Percentiles rank a stretch among this genome's conserved stretches.
Conservation (phyloP, 2,888 invertebrate species). For the Anaspis maculata region DNA sequence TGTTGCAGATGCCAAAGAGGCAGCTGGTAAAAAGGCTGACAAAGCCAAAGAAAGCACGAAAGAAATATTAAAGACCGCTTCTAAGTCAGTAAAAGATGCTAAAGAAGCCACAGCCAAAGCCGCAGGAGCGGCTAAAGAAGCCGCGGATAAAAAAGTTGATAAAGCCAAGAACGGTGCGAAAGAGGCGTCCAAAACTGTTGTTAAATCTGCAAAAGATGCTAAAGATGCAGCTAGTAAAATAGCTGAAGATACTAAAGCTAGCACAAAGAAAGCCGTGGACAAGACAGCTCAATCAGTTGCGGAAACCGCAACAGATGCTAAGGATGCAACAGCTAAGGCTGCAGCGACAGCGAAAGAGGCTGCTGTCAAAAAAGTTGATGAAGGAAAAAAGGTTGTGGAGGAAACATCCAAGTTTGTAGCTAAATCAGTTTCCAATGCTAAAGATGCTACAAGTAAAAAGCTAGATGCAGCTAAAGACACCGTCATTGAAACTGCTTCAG, state of each 20-base stretch:
- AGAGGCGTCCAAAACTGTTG: too few species aligned
- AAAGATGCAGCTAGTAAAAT: background rate
- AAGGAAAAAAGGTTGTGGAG: background rate
- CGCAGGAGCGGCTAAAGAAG: slow-evolving; percentile 4
- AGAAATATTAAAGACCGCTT: too few species aligned
- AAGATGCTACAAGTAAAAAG: too few species aligned
- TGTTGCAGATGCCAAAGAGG: background rate
- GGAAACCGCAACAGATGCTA: too few species aligned
- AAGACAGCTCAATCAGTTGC: too few species aligned
- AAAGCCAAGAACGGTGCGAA: slow-evolving; percentile 1
- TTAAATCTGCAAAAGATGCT: too few species aligned
- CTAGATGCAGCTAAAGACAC: too few species aligned
- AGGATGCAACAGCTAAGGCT: background rate
- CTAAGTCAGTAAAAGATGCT: too few species aligned
- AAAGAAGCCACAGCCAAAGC: background rate
- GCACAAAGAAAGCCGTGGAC: background rate
- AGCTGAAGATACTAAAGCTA: background rate
- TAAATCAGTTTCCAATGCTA: too few species aligned
- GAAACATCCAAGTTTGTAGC: background rate
- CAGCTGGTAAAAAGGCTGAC: slow-evolving; percentile 1
- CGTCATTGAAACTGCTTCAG: too few species aligned
- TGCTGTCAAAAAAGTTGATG: background rate
- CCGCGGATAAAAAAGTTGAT: slow-evolving; percentile 1
- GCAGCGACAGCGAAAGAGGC: slow-evolving; percentile 2
- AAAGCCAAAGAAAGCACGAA: background rate